Evolutionary conservation across 2,113 vertebrate genomes (phyloP).

Genomic region (Anser brachyrhynchus): DNA sequence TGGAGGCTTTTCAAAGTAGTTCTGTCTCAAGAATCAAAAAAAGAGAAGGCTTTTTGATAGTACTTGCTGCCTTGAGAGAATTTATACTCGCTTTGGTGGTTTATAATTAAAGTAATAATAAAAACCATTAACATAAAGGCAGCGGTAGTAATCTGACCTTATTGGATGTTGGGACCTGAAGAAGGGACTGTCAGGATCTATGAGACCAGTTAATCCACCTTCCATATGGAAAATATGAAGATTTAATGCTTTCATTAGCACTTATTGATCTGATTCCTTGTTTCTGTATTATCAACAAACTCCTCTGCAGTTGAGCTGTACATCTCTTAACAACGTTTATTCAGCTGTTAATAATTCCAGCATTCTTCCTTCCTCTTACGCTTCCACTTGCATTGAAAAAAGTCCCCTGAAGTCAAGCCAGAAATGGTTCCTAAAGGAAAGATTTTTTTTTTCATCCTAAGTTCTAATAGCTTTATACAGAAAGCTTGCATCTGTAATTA

Average conservation of each 20-base stretch:
- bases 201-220: not conserved
- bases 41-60: not conserved
- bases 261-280: not conserved
- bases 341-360: constrained; percentile 32
- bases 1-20: not conserved
- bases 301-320: not conserved
- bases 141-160: not conserved
- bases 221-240: not conserved
- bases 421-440: constrained; percentile 15
- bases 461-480: not conserved
- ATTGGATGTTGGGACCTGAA: not conserved
- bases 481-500: not conserved
- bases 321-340: constrained; percentile 24
- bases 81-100: not conserved
- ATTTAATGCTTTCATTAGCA: constrained; percentile 14
- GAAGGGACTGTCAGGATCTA: not conserved
- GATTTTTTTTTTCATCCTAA: not conserved
- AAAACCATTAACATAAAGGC: not conserved
- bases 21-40: not conserved
- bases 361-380: constrained; percentile 23
- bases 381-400: constrained; percentile 16
- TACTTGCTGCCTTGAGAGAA: not conserved
- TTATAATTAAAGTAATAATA: not conserved
- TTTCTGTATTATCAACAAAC: not conserved
- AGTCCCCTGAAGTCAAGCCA: constrained; percentile 16